Evolutionary conservation across 30 jellyfish, hydroid and myxozoan species (phyloP), one percentile per base, ranked within the genome.

Genomic region (Catostylus mosaicus): DNA sequence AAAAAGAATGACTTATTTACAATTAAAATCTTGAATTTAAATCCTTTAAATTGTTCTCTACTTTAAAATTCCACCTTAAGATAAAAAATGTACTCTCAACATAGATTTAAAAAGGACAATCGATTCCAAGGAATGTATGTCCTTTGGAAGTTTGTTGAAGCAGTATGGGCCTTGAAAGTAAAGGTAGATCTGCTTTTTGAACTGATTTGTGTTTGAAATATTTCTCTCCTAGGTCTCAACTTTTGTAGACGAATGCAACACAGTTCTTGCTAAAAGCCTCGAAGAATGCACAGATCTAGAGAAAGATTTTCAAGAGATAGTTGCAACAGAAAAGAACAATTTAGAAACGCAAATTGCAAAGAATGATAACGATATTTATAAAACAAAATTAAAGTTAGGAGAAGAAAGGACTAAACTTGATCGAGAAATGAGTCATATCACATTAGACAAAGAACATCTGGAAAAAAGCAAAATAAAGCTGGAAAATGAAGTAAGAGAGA

Each of bases 371-470:
- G 47, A 38, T 29, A 23, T 70, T 0, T 38, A 36, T 40, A 63
- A 73, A 31, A 73, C 93, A 12, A 61, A 52, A 72, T 36, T 71
- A 51, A 45, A 69, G 54, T 26, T 70, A 34, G 64, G 57, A 67
- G 87, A 83, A 73, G 87, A 83, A 48, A 83, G 62, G 27, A 70
- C 82, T 5, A 83, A 72, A 30, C 74, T 83, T 19, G 93, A 83
- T 38, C 83, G 93, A 20, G 93, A 83, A 35, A 57, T 83, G 87
- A 68, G 87, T 18, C 93, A 83, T 56, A 72, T 83, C 32, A 35
- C 73, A 20, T 59, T 83, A 32, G 93, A 83, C 72, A 83, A 71
- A 47, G 82, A 83, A 32, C 93, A 83, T 38, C 40, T 70, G 7
- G 80, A 46, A 26, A 45, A 72, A 71, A 73, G 51, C 54, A 67